phyloP scores from a whole-genome alignment of 2,797 vertebrate genomes.

The Girardinus metallicus region DNA sequence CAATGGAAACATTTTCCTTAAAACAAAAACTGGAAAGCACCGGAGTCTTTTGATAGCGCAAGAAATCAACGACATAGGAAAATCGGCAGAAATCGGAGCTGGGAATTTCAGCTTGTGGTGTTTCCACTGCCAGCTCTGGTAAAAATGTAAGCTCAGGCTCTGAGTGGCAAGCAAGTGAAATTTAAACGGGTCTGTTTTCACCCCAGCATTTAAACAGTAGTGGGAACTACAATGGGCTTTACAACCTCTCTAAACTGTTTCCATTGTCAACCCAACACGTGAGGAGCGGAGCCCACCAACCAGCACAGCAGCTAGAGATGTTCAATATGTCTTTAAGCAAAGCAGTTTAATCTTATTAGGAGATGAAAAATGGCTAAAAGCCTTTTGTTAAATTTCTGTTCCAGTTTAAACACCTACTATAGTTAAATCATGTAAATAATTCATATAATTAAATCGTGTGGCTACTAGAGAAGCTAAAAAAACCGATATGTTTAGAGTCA shows the following conservation, averaged over 20 bases:
- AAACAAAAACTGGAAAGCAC: slow-evolving; percentile 5
- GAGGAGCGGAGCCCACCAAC: background rate
- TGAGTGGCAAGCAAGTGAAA: background rate
- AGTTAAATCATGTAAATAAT: background rate
- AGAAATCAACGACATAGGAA: background rate
- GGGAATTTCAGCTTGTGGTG: background rate
- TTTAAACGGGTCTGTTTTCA: background rate
- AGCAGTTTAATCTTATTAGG: background rate
- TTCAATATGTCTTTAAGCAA: background rate
- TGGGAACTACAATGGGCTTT: background rate
- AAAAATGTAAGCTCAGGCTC: background rate
- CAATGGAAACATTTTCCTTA: background rate
- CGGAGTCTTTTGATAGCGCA: slow-evolving; percentile 9
- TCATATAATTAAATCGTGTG: too few relatives aligned
- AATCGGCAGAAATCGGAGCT: slow-evolving; percentile 1
- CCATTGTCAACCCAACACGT: background rate
- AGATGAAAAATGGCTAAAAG: background rate
- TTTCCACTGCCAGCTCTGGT: background rate
- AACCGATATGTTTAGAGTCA: background rate
- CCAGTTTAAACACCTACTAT: background rate
- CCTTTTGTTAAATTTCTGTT: background rate
- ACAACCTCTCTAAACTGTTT: background rate
- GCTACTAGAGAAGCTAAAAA: background rate
- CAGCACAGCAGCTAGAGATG: background rate
- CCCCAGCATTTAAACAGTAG: background rate